phyloP scores from a whole-genome alignment of 1,140 invertebrate genomes.

The Panagrolaimus sp. region DNA sequence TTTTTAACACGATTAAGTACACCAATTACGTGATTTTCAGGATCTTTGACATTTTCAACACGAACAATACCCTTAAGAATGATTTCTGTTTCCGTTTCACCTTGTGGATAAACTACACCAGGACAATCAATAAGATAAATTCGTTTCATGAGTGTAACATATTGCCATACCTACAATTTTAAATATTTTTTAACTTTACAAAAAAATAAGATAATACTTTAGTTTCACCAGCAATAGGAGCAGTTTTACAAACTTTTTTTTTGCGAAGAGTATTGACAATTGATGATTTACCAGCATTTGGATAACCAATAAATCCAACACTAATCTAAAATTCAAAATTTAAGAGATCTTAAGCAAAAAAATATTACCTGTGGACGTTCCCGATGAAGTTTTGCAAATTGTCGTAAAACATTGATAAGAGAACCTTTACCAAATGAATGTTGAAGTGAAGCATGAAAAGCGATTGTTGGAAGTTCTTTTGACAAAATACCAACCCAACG shows the following conservation, averaged over 20 bases:
- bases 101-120: constrained; percentile 86
- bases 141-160: constrained; percentile 91
- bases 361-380: constrained; percentile 38
- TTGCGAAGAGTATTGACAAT: constrained; percentile 90
- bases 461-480: constrained; percentile 89
- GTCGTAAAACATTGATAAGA: constrained; percentile 86
- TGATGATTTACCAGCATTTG: constrained; percentile 97
- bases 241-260: constrained; percentile 82
- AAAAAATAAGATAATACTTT: too few relatives aligned
- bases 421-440: constrained; percentile 98
- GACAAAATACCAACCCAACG: constrained; percentile 85
- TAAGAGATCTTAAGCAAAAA: not conserved
- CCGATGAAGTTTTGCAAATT: constrained; percentile 76
- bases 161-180: too few relatives aligned
- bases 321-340: constrained; percentile 83
- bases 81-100: constrained; percentile 82
- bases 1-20: constrained; percentile 79
- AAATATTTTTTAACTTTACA: too few relatives aligned
- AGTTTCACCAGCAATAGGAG: constrained; percentile 13
- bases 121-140: constrained; percentile 99
- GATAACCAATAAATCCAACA: constrained; percentile 97
- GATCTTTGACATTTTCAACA: constrained; percentile 85
- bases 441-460: constrained; percentile 92
- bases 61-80: constrained; percentile 80
- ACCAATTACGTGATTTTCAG: constrained; percentile 79